Evolutionary conservation across 1,140 invertebrate genomes (phyloP), one percentile per base, ranked within the genome.

Genomic region (Lerema accius): DNA sequence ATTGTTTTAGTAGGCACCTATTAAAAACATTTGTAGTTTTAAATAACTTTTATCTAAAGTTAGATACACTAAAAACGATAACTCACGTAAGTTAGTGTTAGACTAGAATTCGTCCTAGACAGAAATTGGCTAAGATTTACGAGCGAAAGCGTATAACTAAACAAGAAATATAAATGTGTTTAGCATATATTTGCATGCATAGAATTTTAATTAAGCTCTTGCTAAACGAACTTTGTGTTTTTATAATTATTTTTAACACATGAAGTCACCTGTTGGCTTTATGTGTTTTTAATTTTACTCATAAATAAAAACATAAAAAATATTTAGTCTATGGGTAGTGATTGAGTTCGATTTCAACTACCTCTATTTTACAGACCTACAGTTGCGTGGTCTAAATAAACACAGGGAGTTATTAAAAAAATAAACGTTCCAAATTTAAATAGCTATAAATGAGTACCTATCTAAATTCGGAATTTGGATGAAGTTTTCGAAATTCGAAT

Each of bases 101-200:
- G 19, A 3, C 19, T 23, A 5, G 19, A 23, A 23, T 23, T 23
- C 19, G 19, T 23, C 28, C 28, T 32, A 9, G 28, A 17, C 28
- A 43, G 37, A 55, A 40, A 56, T 56, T 45, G 40, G 10, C 14
- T 9, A 26, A 43, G 42, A 53, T 53, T 56, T 56, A 56, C 53
- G 53, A 56, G 39, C 53, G 53, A 56, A 56, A 56, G 53, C 53
- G 53, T 56, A 56, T 56, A 56, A 56, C 15, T 56, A 43, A 56
- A 43, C 53, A 43, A 4, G 40, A 56, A 43, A 55, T 56, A 56
- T 43, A 43, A 56, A 56, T 56, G 53, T 56, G 53, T 32, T 43
- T 5, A 11, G 53, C 39, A 56, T 56, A 43, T 11, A 56, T 56
- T 56, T 56, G 53, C 53, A 56, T 56, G 1, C 0, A 19, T 45